Evolutionary conservation across 2,113 vertebrate species (phyloP).

Genomic region (Sphyrna mokarran): DNA sequence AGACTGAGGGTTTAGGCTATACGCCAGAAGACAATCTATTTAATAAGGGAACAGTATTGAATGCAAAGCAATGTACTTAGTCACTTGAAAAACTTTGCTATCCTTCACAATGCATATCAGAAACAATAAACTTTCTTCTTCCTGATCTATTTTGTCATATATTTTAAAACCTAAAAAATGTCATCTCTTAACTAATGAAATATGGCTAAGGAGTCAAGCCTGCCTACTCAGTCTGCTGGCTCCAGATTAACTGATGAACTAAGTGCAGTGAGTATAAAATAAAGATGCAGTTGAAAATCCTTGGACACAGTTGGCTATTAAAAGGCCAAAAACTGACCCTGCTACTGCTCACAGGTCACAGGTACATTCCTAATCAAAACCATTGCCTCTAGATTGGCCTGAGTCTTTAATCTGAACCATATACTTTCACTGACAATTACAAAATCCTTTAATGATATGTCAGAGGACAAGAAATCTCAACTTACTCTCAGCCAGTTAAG

Average conservation of each 20-base stretch:
- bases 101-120: neutral
- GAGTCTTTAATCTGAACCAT: neutral
- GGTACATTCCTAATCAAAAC: neutral
- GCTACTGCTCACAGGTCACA: neutral
- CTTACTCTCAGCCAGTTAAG: neutral
- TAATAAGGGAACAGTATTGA: neutral
- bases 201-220: neutral
- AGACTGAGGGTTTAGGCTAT: neutral
- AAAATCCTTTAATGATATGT: neutral
- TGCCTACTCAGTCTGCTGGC: neutral
- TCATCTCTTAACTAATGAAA: neutral
- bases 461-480: neutral
- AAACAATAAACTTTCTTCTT: neutral
- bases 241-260: neutral
- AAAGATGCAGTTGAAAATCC: neutral
- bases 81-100: neutral
- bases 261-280: neutral
- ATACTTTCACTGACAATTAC: neutral
- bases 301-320: neutral
- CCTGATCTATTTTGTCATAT: neutral
- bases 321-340: neutral
- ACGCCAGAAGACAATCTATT: neutral
- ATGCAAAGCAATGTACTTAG: neutral
- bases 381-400: neutral
- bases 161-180: neutral